Conservation (phyloP, 2,797 vertebrate species). For the Platalea minor region DNA sequence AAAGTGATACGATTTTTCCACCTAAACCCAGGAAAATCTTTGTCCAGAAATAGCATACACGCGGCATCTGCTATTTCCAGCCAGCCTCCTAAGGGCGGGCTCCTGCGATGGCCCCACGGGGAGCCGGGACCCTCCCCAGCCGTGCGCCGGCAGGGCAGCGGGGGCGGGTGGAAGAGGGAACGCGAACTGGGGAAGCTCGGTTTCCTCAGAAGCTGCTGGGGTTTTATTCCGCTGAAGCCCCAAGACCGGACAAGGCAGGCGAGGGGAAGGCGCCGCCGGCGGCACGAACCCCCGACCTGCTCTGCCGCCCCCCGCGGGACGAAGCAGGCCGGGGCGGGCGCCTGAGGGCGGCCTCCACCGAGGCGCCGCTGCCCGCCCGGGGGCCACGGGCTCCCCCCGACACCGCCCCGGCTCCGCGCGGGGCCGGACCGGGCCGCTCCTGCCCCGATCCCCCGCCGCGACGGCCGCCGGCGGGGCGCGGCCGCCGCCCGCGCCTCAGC, state of each 20-base stretch:
- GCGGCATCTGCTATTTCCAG: background rate
- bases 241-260: background rate
- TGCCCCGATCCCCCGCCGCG: too few species aligned
- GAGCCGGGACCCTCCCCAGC: background rate
- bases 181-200: accelerated
- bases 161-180: background rate
- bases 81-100: background rate
- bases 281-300: background rate
- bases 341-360: background rate
- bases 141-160: accelerated
- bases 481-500: too few species aligned
- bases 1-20: background rate
- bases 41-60: background rate
- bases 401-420: background rate
- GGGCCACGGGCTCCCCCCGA: background rate
- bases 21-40: background rate
- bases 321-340: too few species aligned
- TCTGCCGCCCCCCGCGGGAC: background rate
- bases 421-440: too few species aligned
- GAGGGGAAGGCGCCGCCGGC: background rate
- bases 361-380: too few species aligned
- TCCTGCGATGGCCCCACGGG: accelerated
- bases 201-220: background rate
- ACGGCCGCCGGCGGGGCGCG: background rate
- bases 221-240: background rate